Conservation (phyloP, 2,113 vertebrate genomes). For the Oncorhynchus nerka region DNA sequence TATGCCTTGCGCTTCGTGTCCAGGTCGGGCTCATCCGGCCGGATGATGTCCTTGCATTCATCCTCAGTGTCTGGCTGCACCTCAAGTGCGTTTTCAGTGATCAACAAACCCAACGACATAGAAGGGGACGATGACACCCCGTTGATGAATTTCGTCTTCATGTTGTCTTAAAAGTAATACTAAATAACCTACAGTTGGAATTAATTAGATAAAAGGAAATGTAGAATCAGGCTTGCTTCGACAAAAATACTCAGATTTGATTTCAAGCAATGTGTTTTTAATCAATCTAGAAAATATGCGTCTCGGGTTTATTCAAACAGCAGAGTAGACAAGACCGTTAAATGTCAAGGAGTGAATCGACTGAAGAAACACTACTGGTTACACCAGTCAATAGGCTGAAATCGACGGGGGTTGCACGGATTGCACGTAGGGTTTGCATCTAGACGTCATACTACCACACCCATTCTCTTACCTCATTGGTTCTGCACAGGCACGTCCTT, state of each 20-base stretch:
- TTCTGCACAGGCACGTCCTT: slow-evolving; percentile 21
- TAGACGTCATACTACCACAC: neutral
- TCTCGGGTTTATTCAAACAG: neutral
- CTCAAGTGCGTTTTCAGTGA: slow-evolving; percentile 69
- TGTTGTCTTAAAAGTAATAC: slow-evolving; percentile 18
- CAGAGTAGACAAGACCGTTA: too few relatives aligned
- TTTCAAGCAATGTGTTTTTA: neutral
- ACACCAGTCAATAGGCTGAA: slow-evolving; percentile 23
- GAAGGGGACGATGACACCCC: slow-evolving; percentile 75
- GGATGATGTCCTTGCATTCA: slow-evolving; percentile 51
- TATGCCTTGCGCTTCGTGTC: slow-evolving; percentile 83
- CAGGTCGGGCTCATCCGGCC: slow-evolving; percentile 77
- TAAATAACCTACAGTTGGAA: neutral
- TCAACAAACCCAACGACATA: slow-evolving; percentile 72
- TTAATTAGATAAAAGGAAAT: neutral
- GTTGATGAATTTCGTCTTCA: slow-evolving; percentile 81
- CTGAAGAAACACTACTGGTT: neutral
- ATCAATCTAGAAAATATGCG: neutral
- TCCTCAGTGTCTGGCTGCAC: slow-evolving; percentile 68
- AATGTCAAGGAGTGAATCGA: slow-evolving; percentile 8
- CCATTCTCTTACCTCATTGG: slow-evolving; percentile 54
- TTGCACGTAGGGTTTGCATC: too few relatives aligned
- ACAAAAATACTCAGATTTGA: neutral
- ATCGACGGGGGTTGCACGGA: too few relatives aligned
- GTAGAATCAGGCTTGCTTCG: neutral